Conservation (phyloP, 2,888 invertebrate genomes). For the Aricia artaxerxes region DNA sequence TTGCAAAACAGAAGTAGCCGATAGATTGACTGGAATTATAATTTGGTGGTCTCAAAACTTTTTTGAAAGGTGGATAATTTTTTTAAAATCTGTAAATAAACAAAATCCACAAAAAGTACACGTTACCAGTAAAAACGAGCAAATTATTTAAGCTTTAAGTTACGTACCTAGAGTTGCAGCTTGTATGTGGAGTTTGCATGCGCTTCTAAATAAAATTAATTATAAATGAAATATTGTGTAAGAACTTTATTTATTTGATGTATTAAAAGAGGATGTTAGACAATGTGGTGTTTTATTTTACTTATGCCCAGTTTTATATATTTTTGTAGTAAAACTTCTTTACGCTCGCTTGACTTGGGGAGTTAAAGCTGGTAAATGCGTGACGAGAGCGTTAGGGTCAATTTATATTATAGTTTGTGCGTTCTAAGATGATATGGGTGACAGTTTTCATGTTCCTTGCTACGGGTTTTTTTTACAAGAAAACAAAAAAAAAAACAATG, state of each 20-base stretch:
- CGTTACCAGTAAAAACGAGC: conserved; percentile 4
- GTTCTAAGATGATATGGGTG: too few species aligned
- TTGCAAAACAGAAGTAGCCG: too few species aligned
- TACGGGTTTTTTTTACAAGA: too few species aligned
- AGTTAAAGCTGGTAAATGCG: too few species aligned
- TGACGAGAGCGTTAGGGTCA: too few species aligned
- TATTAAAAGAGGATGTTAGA: conserved; percentile 74
- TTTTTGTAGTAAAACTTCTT: too few species aligned
- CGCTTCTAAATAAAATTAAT: conserved; percentile 61
- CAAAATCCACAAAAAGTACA: not conserved
- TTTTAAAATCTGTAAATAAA: not conserved
- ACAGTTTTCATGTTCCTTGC: too few species aligned
- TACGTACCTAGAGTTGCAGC: conserved; percentile 54
- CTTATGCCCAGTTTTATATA: not conserved
- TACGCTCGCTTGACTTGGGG: too few species aligned
- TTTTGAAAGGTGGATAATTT: not conserved
- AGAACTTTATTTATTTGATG: conserved; percentile 70
- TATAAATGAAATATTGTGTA: conserved; percentile 52
- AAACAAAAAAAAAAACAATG: too few species aligned
- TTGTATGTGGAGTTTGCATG: conserved; percentile 51
- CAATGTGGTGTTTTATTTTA: conserved; percentile 45
- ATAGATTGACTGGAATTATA: too few species aligned
- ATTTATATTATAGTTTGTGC: too few species aligned
- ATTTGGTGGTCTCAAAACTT: not conserved
- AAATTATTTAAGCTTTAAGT: conserved; percentile 52